A percentile compares a stretch with the other conserved stretches of the same genome.
Evolutionary conservation across 1,140 invertebrate genomes (phyloP).

Genomic region (Brachionus manjavacas): DNA sequence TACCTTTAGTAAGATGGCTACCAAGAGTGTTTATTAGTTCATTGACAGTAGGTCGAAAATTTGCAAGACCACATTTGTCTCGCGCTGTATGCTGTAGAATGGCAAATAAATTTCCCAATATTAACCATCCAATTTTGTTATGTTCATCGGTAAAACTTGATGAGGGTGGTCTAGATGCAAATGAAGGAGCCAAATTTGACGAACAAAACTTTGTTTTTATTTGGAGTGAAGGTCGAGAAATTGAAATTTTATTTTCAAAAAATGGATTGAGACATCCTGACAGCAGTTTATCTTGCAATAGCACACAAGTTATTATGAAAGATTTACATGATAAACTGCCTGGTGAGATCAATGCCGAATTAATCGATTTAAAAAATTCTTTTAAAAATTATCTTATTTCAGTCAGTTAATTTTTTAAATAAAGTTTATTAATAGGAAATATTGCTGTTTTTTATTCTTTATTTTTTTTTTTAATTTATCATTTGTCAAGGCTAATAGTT

Average conservation of each 20-base stretch:
- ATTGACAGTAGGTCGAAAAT: neutral
- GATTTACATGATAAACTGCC: neutral
- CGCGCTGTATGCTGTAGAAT: neutral
- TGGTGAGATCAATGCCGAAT: neutral
- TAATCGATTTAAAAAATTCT: neutral
- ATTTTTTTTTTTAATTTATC: neutral
- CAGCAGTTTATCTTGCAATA: neutral
- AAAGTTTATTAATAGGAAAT: no score
- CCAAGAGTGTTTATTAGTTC: neutral
- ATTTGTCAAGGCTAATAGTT: neutral
- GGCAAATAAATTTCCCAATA: neutral
- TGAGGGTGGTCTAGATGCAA: neutral
- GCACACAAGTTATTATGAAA: neutral
- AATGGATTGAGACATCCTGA: neutral
- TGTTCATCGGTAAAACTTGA: neutral
- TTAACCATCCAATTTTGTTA: neutral
- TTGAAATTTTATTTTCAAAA: neutral
- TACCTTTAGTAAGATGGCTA: neutral
- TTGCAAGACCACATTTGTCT: neutral
- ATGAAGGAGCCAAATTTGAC: constrained; percentile 3
- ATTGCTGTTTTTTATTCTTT: neutral
- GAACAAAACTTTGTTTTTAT: neutral
- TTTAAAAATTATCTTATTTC: neutral
- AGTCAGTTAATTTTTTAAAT: neutral
- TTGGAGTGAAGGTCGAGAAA: neutral